These are phyloP conservation scores for Zosterops pallidus DNA, from an alignment of 2,113 vertebrate species.

Conservation along the genomic window DNA sequence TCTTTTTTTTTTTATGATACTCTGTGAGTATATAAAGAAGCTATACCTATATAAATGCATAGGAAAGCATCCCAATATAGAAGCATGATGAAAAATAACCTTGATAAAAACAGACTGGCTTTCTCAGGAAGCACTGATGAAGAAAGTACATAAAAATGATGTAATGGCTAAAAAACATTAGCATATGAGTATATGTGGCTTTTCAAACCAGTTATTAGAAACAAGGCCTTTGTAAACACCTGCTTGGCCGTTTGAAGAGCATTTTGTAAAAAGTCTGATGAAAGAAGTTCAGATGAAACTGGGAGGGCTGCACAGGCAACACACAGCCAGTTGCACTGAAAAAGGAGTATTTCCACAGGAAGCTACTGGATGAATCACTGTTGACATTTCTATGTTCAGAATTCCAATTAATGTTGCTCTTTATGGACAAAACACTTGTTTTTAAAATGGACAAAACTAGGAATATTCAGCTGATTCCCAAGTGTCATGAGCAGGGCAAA, in stretches of 20 bases:
- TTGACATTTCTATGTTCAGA: background rate
- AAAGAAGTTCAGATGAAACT: background rate
- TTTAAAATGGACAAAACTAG: background rate
- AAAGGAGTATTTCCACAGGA: background rate
- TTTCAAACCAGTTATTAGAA: background rate
- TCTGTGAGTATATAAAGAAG: background rate
- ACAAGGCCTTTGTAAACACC: background rate
- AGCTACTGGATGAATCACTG: background rate
- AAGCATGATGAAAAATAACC: background rate
- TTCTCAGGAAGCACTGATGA: background rate
- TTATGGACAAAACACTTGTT: background rate
- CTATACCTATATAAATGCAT: background rate
- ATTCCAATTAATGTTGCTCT: background rate
- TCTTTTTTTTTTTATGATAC: background rate
- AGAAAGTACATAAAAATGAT: background rate
- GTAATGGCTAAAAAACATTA: background rate
- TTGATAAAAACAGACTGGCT: background rate
- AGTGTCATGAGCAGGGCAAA: background rate
- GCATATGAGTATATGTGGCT: background rate
- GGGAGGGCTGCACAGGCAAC: background rate
- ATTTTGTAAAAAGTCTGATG: background rate
- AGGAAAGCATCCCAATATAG: background rate
- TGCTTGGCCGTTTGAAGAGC: background rate
- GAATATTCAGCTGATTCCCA: background rate
- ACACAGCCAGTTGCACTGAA: background rate